Base-by-base conservation (phyloP, 2,113 vertebrate species). In the Oncorhynchus clarkii region DNA sequence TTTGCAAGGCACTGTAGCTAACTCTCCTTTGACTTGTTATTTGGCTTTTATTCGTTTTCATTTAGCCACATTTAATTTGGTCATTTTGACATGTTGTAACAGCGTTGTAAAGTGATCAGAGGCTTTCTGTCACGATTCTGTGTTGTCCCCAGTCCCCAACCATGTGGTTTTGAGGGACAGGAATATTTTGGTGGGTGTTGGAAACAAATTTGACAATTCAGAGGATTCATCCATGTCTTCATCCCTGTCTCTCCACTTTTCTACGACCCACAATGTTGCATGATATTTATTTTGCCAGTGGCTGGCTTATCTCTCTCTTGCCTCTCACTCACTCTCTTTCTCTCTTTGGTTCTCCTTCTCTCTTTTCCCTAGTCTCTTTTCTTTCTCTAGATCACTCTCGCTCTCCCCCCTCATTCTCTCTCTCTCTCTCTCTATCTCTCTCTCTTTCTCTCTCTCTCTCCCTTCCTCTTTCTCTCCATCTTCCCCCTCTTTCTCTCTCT, bases 321-420 rank as follows among this genome's bases (percentile, higher is more conserved):
- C 29, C 20, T 74, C 66, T 75, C 73, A 11, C 22, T 68, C 68
- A 69, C 57, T 66, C 65, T 73, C 49, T 68, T 45, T 18, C 64
- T n/a, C 65, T 31, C 12, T 67, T 16, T 26, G n/a, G 0, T 65
- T 64, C 20, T 22, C n/a, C 29, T 31, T 31, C 29, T 31, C 29
- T 31, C 60, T 24, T 26, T 26, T 65, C 62, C 22, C 24, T 14
- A 31, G 5, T 31, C 18, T 57, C 49, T 73, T 8, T 67, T n/a
- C 67, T 48, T 1, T 59, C 59, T 68, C 29, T 60, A 39, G 24
- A 1, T 13, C 64, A 11, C 70, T 16, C 29, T 29, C 62, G 20
- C 13, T 67, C 45, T 14, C 49, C 54, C 74, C 66, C 5, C 31
- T 31, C 5, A 5, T 31, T 31, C 29, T 31, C 5, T 0, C 29